Percentiles rank a stretch among this genome's conserved stretches.
Evolutionary conservation across 64 coral and sea anemone genomes (phyloP).

Genomic region (Stichodactyla helianthus): DNA sequence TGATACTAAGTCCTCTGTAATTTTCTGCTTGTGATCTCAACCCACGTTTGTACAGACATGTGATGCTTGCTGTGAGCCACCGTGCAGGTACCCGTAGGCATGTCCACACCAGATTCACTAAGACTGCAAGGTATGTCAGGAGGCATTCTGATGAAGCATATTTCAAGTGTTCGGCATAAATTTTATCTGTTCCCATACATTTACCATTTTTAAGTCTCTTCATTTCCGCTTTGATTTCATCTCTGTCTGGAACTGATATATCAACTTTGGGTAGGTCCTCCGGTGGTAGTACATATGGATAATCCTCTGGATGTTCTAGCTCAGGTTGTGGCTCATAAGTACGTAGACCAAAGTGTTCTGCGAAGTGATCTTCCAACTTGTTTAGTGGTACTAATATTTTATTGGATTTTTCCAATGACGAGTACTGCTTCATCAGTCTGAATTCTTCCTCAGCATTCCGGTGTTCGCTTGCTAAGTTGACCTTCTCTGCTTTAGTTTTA

Average conservation of each 20-base stretch:
- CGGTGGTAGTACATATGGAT: conserved; percentile 30
- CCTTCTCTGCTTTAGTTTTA: background rate
- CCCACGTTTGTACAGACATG: background rate
- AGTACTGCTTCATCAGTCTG: background rate
- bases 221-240: conserved; percentile 1
- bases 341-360: background rate
- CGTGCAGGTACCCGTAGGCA: background rate
- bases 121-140: background rate
- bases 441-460: conserved; percentile 6
- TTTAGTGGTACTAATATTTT: conserved; percentile 16
- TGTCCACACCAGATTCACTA: background rate
- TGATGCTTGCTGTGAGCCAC: background rate
- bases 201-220: conserved; percentile 2
- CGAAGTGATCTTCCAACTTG: conserved; percentile 18
- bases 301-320: conserved; percentile 18
- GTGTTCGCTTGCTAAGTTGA: conserved; percentile 10
- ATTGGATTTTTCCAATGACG: conserved; percentile 16
- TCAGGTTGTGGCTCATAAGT: conserved; percentile 25
- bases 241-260: conserved; percentile 23
- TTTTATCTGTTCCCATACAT: conserved; percentile 2
- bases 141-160: background rate
- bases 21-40: background rate
- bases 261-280: conserved; percentile 6
- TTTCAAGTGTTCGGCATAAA: background rate
- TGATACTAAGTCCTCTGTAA: background rate